Conservation (phyloP, 2,113 vertebrate species). For the Pituophis catenifer region DNA sequence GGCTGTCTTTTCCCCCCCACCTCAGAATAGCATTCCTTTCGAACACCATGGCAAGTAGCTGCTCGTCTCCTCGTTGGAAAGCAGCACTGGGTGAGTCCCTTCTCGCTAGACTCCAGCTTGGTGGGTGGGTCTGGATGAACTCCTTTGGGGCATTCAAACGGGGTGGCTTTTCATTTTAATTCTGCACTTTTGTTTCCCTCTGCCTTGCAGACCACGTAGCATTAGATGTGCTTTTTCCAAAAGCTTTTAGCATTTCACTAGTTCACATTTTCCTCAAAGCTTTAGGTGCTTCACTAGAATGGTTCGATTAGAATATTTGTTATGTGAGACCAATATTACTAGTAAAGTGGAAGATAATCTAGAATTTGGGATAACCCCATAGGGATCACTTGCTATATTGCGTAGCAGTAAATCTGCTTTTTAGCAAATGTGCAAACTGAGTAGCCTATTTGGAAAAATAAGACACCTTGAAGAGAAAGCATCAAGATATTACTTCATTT, state of each 20-base stretch:
- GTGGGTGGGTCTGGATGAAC: constrained; percentile 53
- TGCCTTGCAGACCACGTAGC: constrained; percentile 42
- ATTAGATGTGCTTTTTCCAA: constrained; percentile 20
- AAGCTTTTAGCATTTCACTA: not conserved
- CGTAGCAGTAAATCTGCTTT: not conserved
- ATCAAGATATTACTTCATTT: not conserved
- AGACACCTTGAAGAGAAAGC: not conserved
- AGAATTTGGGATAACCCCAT: not conserved
- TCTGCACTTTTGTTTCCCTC: constrained; percentile 25
- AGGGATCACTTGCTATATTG: not conserved
- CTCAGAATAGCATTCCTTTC: constrained; percentile 98
- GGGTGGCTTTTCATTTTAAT: constrained; percentile 11
- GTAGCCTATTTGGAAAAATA: not conserved
- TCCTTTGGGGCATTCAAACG: constrained; percentile 21
- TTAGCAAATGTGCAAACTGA: not conserved
- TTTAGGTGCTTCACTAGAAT: not conserved
- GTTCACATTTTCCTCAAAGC: not conserved
- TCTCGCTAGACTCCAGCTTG: constrained; percentile 54
- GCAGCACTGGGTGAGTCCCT: constrained; percentile 85
- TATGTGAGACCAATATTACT: not conserved
- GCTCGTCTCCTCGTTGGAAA: constrained; percentile 83
- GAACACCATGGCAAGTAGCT: constrained; percentile 97
- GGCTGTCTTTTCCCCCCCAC: constrained; percentile 82
- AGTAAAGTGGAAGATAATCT: not conserved
- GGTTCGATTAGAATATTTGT: not conserved